Base-by-base conservation (phyloP, 2,113 vertebrate genomes). In the Zapus hudsonius region DNA sequence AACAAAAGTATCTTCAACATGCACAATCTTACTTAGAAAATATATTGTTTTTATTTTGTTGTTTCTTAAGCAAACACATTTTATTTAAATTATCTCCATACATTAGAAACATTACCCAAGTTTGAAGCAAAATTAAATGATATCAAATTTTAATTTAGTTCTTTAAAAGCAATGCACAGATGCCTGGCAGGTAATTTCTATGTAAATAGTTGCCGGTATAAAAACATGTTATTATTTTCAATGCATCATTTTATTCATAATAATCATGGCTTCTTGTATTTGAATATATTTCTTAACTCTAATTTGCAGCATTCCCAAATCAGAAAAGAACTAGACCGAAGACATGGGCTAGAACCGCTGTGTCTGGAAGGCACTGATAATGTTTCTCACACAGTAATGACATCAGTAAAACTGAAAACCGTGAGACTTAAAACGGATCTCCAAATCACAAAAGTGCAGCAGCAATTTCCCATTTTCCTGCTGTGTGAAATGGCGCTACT, bases 311-410 rank as follows among this genome's bases (percentile, higher is more conserved):
- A 33, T 96, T 72, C 31, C 81, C 72, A 67, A 92, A 93, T 64
- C 81, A 55, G 90, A 85, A 88, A 29, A 89, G 57, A 95, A 61
- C 31, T 73, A 75, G 38, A 75, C 3, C 63, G 90, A 92, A 40
- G 83, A 96, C 79, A 95, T 23, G 15, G 76, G 13, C 7, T 85
- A 55, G 90, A 70, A 76, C 92, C 47, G 7, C 91, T 87, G 40
- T 85, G 83, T 89, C 94, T 97, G 64, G 59, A 96, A 96, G 95
- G 27, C 22, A 66, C 76, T 95, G 92, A 97, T 96, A 97, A 96
- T 95, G 93, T 64, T 19, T 0, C 13, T 22, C 47, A 10, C 78
- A 3, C 69, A 36, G 93, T 95, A 91, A 90, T 93, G 74, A 93
- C 90, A 96, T 94, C 75, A 82, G 81, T 83, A 55, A 89, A 95